These are phyloP conservation scores for Clarias pachynema DNA, from an alignment of 2,797 vertebrate species.

Conservation along the genomic window DNA sequence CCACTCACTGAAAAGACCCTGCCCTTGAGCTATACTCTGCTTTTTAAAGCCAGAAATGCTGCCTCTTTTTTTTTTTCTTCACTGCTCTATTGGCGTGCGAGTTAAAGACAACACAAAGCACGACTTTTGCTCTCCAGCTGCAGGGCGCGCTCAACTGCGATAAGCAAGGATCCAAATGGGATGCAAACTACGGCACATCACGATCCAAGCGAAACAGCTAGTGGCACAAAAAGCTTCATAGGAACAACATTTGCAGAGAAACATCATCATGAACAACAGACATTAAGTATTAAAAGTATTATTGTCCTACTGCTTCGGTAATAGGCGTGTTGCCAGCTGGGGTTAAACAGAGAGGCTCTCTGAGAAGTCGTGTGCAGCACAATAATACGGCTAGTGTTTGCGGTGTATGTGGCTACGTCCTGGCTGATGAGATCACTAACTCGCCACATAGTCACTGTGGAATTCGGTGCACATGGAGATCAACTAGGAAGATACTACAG, in stretches of 20 bases:
- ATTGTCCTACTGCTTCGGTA: background rate
- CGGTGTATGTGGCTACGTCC: slow-evolving; percentile 34
- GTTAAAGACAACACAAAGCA: slow-evolving; percentile 24
- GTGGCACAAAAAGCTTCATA: background rate
- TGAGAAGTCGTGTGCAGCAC: background rate
- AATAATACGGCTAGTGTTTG: slow-evolving; percentile 49
- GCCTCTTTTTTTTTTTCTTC: background rate
- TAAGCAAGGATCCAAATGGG: slow-evolving; percentile 29
- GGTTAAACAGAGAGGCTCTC: slow-evolving; percentile 30
- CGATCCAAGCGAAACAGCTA: slow-evolving; percentile 35
- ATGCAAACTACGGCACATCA: slow-evolving; percentile 39
- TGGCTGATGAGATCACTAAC: slow-evolving; percentile 24
- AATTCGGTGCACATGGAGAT: slow-evolving; percentile 44
- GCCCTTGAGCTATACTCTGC: slow-evolving; percentile 11
- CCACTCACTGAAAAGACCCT: background rate
- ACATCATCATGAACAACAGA: background rate
- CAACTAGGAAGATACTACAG: background rate
- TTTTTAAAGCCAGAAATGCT: slow-evolving; percentile 29
- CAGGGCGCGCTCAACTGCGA: slow-evolving; percentile 14
- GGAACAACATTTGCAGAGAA: slow-evolving; percentile 11
- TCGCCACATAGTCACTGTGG: slow-evolving; percentile 30
- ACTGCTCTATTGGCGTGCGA: background rate
- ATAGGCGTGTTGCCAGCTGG: slow-evolving; percentile 6
- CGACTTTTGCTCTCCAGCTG: slow-evolving; percentile 11
- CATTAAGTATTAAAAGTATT: background rate